Conservation (phyloP, 2,797 vertebrate species). For the Hemibagrus guttatus region DNA sequence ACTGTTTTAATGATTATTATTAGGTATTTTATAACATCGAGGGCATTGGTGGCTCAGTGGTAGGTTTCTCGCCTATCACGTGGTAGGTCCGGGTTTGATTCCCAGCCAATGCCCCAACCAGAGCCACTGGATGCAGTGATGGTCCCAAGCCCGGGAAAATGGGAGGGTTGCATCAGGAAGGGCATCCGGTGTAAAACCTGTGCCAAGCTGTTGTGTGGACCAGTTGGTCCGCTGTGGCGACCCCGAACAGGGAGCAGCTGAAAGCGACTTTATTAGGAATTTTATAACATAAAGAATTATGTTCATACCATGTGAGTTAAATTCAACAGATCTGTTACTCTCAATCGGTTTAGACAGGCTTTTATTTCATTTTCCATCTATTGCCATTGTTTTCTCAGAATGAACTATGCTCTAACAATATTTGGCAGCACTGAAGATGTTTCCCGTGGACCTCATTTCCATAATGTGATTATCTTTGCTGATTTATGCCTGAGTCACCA, state of each 20-base stretch:
- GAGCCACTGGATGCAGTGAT: too few relatives aligned
- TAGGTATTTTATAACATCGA: background rate
- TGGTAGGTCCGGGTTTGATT: too few relatives aligned
- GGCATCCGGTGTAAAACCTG: too few relatives aligned
- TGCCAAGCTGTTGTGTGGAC: too few relatives aligned
- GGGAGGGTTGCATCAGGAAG: too few relatives aligned
- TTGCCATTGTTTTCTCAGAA: constrained; percentile 38
- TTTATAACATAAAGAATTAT: background rate
- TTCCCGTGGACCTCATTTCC: constrained; percentile 65
- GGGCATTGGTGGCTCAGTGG: too few relatives aligned
- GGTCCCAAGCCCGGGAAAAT: too few relatives aligned
- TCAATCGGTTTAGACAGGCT: background rate
- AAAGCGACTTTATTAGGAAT: background rate
- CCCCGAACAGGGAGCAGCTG: too few relatives aligned
- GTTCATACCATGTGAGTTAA: background rate
- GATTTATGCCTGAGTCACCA: constrained; percentile 66
- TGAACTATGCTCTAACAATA: constrained; percentile 47
- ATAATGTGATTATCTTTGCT: constrained; percentile 69
- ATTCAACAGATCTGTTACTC: background rate
- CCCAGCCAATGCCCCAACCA: too few relatives aligned
- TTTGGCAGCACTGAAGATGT: constrained; percentile 55
- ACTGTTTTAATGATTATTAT: background rate
- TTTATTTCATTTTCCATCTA: constrained; percentile 27
- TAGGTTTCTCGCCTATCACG: too few relatives aligned
- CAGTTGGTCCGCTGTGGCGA: too few relatives aligned